Conservation (phyloP, 2,797 vertebrate species). For the Eptatretus atami region DNA sequence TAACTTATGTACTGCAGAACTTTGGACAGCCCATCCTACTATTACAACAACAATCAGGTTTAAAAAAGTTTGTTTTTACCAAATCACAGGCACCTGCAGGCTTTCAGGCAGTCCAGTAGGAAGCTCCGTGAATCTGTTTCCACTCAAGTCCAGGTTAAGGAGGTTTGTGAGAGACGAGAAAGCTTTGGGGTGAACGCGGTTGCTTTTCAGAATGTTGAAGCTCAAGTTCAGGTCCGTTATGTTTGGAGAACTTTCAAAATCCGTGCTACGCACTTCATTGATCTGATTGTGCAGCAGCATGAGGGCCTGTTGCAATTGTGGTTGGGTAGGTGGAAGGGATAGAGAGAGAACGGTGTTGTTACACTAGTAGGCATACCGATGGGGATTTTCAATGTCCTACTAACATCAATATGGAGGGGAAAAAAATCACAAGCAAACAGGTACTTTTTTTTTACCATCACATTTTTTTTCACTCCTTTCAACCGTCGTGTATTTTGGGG, state of each 20-base stretch:
- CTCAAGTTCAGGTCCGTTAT: slow-evolving; percentile 80
- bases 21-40: no score
- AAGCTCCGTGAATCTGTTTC: slow-evolving; percentile 34
- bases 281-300: slow-evolving; percentile 81
- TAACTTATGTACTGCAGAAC: no score
- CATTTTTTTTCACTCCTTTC: no score
- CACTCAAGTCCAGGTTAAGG: slow-evolving; percentile 50
- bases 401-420: no score
- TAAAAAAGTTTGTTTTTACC: not conserved
- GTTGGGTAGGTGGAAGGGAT: no score
- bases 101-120: slow-evolving; percentile 55
- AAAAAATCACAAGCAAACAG: no score
- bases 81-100: slow-evolving; percentile 15
- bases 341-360: no score
- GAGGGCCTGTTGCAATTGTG: slow-evolving; percentile 14
- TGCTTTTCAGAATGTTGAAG: slow-evolving; percentile 59
- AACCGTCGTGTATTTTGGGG: no score
- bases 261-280: slow-evolving; percentile 44
- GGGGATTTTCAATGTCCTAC: no score
- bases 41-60: no score
- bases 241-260: slow-evolving; percentile 45
- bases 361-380: no score
- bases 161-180: slow-evolving; percentile 62
- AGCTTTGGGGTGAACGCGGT: slow-evolving; percentile 40
- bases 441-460: no score